Base-by-base conservation (phyloP, 2,113 vertebrate species). In the Ameiurus melas region DNA sequence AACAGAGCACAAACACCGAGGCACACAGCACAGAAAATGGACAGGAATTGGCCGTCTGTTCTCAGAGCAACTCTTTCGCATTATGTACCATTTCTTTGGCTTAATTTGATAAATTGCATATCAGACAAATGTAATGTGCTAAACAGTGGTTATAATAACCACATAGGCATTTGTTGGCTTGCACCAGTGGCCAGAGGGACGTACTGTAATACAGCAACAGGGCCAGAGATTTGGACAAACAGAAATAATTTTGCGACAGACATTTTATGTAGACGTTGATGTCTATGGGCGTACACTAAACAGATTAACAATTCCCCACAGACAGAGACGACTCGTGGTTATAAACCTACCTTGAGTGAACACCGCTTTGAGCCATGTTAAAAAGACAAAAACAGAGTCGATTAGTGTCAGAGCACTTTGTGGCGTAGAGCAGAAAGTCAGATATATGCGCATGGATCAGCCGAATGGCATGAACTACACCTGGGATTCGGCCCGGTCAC, bases 301-400 rank as follows among this genome's bases (percentile, higher is more conserved):
- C 90, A 90, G 30, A 43, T 84, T 89, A 86, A 90, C 88, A 89
- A 70, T 87, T 87, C 84, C 87, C 89, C 89, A 91, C 85, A 89
- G 81, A 92, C 89, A 92, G 68, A 90, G 84, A 91, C 73, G 85
- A 90, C 89, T 85, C 70, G 87, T 85, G 79, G 80, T 66, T 86
- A 58, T 84, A 73, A 89, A 55, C 89, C 89, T 93, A 96, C 95
- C 94, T 96, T 96, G 39, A 95, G 89, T 6, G 94, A 94, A 92
- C 94, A 95, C 88, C 94, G 95, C 95, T 96, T 92, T 89, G 91
- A 92, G 92, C 90, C 92, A 90, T 92, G 92, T 91, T 89, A 91
- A 90, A 90, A 88, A 91, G 90, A 92, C 90, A 92, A 86, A 92
- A 91, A 92, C 89, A 92, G 60, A 84, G 87, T 90, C 83, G 20